Base-by-base conservation (phyloP, 23 tunicate genomes). In the Clavelina lepadiformis region DNA sequence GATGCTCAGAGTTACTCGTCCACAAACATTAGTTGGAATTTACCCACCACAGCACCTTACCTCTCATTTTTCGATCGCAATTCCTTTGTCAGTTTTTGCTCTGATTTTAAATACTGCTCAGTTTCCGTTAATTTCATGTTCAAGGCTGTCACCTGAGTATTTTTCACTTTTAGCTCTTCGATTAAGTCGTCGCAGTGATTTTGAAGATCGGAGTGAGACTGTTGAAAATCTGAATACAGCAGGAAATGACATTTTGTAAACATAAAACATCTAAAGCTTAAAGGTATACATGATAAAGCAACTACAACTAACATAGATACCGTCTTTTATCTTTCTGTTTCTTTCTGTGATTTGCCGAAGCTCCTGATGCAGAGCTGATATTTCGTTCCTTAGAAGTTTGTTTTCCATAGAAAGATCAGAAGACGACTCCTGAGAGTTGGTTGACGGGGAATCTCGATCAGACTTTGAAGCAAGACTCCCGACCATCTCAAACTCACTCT, bases 401-500 rank as follows among this genome's bases (percentile, higher is more conserved):
- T 88, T 88, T 56, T 88, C 86, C 38, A 86, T 58, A 27, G 57
- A 53, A 0, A 76, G 56, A 51, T 84, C 93, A 18, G 59, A 37
- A 28, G 64, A 3, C 15, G 64, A 54, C 3, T 32, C 29, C n/a
- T 50, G 65, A 21, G 63, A 31, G 28, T 50, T 51, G 6, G 80
- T 31, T 30, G 74, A 36, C 3, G 84, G 84, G 22, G 80, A 77
- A 49, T 86, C 85, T 0, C 85, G 73, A 56, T 78, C 95, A 2
- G 89, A 73, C 0, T 71, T 70, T 27, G 78, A 68, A 13, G 80
- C 80, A 25, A 81, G 50, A 65, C 81, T 84, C 41, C 86, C 82
- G 35, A 86, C 85, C 80, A 86, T 64, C 59, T 86, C 95, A 71
- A 86, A 86, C 63, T 86, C 95, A 63, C 95, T 86, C 49, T 86